Conservation (phyloP, 2,797 vertebrate genomes). For the Rousettus madagascariensis region DNA sequence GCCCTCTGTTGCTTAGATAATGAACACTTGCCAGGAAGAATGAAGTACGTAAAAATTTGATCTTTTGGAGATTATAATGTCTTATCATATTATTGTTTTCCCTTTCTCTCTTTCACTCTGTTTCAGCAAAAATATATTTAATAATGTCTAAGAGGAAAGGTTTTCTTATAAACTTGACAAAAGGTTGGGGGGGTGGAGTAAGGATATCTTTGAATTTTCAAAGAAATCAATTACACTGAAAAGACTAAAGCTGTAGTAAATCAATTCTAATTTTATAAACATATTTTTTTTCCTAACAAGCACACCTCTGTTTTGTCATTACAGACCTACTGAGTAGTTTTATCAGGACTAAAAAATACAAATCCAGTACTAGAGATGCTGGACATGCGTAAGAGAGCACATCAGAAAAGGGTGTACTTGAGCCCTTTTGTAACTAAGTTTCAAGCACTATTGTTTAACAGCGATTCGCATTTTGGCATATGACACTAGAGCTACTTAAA, state of each 20-base stretch:
- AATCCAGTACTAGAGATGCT: background rate
- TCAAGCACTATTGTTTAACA: background rate
- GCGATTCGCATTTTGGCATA: background rate
- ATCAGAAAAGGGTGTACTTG: fast-evolving
- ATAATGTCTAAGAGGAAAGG: background rate
- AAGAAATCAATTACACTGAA: background rate
- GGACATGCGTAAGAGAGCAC: fast-evolving
- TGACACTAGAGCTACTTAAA: too few species aligned
- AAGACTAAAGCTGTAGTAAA: background rate
- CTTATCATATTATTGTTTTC: background rate
- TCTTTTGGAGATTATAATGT: background rate
- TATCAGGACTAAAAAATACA: background rate
- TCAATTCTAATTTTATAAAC: background rate
- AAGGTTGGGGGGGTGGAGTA: background rate
- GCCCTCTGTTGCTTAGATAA: background rate
- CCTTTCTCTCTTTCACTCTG: background rate
- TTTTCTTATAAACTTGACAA: background rate
- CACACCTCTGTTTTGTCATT: background rate
- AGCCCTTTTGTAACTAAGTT: background rate
- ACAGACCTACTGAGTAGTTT: background rate
- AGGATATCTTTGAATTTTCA: background rate
- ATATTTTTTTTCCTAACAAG: background rate
- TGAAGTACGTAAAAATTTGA: background rate
- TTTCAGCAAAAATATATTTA: background rate
- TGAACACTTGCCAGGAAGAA: background rate